Conservation (phyloP, 2,888 invertebrate genomes). For the Nebria salina region DNA sequence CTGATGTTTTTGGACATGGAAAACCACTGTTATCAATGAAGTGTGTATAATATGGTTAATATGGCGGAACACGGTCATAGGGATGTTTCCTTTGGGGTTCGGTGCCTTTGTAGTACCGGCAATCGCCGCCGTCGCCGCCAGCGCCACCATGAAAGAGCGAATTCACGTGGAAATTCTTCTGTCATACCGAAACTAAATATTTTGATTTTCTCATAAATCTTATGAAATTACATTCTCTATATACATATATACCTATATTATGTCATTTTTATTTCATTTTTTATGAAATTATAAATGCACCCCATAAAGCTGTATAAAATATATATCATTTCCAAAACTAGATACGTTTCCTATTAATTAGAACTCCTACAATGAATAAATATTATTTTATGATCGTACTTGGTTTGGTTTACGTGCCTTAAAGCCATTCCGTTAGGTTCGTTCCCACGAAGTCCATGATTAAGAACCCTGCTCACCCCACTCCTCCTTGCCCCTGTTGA, state of each 20-base stretch:
- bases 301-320: background rate
- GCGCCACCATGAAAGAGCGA: slow-evolving; percentile 3
- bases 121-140: background rate
- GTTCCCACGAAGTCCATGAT: slow-evolving; percentile 24
- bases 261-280: too few relatives aligned
- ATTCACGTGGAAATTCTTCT: slow-evolving; percentile 7
- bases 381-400: slow-evolving; percentile 24
- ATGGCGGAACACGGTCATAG: slow-evolving; percentile 57
- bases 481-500: background rate
- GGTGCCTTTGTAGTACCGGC: slow-evolving; percentile 22
- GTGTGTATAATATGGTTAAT: slow-evolving; percentile 58
- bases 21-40: slow-evolving; percentile 52
- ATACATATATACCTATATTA: too few relatives aligned
- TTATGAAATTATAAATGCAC: too few relatives aligned
- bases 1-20: slow-evolving; percentile 48
- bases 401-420: background rate
- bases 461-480: slow-evolving; percentile 4
- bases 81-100: slow-evolving; percentile 59
- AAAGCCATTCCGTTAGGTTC: slow-evolving; percentile 14
- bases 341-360: background rate
- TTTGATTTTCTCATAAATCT: background rate
- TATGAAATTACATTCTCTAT: too few relatives aligned
- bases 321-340: background rate
- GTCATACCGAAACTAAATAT: background rate
- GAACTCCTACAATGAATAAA: slow-evolving; percentile 16